Evolutionary conservation across 2,113 vertebrate genomes (phyloP), one percentile per base, ranked within the genome.

Genomic region (Passerina amoena): DNA sequence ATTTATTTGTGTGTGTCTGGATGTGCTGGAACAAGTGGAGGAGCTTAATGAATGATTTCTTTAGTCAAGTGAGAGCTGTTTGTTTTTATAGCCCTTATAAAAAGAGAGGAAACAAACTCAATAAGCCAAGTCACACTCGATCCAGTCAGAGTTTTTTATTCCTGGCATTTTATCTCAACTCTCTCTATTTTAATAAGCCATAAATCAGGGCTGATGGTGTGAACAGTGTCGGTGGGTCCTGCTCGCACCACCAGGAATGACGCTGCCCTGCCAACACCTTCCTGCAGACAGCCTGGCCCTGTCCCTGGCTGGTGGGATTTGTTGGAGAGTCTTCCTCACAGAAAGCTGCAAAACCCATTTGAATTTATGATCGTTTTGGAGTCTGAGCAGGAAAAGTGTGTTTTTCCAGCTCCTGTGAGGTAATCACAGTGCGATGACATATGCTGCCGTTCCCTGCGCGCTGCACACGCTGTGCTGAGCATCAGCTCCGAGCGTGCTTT

Each of bases 71-170:
- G 86, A 96, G 92, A 93, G 83, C 93, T 95, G 92, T 95, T 96
- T 94, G 92, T 92, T 96, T 96, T 94, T 94, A 96, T 83, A 93
- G 92, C 72, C 90, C 88, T 92, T 96, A 83, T 91, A 90, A 95
- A 94, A 96, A 92, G 95, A 96, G 88, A 91, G 92, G 95, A 96
- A 96, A 96, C 95, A 95, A 95, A 84, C 92, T 90, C 93, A 90
- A 88, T 92, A 94, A 96, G 94, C 96, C 95, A 96, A 96, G 90
- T 90, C 94, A 82, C 90, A 88, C 96, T 94, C 51, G 14, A 93
- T 87, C 88, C 72, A 81, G 79, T 92, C 86, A 18, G 84, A 45
- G 82, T 92, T 97, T 95, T 95, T 96, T 88, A 92, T 93, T 93
- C 80, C 93, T 94, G 93, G 96, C 93, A 86, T 94, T 96, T 92